These are phyloP conservation scores for Catharus bicknelli DNA, from an alignment of 2,113 vertebrate genomes.

Conservation along the genomic window DNA sequence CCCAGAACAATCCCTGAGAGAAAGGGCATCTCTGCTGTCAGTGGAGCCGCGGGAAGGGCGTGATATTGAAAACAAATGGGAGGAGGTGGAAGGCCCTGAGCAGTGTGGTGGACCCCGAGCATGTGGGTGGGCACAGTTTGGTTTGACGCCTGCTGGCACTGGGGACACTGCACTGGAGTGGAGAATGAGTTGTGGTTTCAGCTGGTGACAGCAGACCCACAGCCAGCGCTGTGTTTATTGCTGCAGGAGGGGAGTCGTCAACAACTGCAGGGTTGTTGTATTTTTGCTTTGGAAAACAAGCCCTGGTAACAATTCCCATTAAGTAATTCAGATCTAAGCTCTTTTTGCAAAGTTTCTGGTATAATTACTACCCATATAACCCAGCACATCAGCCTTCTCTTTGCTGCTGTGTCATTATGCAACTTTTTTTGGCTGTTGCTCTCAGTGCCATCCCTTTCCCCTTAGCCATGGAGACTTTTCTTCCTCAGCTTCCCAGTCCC, in stretches of 20 bases:
- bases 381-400: background rate
- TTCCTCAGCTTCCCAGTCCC: background rate
- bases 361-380: background rate
- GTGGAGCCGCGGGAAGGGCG: background rate
- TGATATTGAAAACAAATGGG: background rate
- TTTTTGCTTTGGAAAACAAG: background rate
- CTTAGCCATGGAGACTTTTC: background rate
- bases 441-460: background rate
- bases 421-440: background rate
- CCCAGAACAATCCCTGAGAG: background rate
- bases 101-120: background rate
- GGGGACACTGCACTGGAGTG: background rate
- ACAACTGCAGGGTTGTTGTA: background rate
- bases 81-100: background rate
- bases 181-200: slow-evolving; percentile 23
- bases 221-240: background rate
- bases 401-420: background rate
- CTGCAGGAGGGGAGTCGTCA: background rate
- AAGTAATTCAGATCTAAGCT: background rate
- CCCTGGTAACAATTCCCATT: background rate
- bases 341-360: background rate
- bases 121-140: background rate
- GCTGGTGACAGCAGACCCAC: slow-evolving; percentile 24
- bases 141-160: background rate
- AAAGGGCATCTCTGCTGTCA: background rate